These are phyloP conservation scores for Puma concolor DNA, from an alignment of 2,113 vertebrate genomes.

Conservation along the genomic window DNA sequence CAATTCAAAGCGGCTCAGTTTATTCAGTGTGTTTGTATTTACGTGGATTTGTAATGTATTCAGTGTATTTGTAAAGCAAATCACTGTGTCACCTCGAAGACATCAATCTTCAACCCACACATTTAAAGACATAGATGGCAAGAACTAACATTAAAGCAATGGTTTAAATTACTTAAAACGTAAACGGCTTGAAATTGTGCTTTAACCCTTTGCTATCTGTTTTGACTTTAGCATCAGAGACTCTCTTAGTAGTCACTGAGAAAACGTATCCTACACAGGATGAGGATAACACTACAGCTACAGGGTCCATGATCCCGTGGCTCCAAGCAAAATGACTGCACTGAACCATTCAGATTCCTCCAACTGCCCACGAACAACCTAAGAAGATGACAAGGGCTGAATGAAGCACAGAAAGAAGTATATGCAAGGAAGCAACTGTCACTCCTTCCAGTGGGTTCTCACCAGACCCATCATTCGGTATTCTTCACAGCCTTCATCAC, in stretches of 20 bases:
- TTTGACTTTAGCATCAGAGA: constrained; percentile 22
- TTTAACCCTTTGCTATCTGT: not conserved
- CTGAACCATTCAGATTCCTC: not conserved
- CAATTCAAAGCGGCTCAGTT: not conserved
- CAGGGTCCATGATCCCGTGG: not conserved
- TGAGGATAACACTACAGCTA: not conserved
- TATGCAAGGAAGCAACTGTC: not conserved
- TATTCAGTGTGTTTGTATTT: not conserved
- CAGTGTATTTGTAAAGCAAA: constrained; percentile 1
- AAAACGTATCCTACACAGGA: not conserved
- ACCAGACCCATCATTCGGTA: not conserved
- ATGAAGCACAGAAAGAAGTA: not conserved
- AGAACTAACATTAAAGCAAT: constrained; percentile 35
- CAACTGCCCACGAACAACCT: not conserved
- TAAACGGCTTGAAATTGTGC: not conserved
- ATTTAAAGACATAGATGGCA: not conserved
- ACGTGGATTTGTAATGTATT: not conserved
- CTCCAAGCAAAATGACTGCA: not conserved
- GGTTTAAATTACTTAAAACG: not conserved
- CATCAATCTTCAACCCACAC: not conserved
- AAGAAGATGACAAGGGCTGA: not conserved
- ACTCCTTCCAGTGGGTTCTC: not conserved
- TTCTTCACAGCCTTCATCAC: not conserved
- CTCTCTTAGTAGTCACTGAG: not conserved
- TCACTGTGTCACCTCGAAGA: not conserved